phyloP scores from a whole-genome alignment of 2,797 vertebrate species.

The Eurystomus glaucurus region DNA sequence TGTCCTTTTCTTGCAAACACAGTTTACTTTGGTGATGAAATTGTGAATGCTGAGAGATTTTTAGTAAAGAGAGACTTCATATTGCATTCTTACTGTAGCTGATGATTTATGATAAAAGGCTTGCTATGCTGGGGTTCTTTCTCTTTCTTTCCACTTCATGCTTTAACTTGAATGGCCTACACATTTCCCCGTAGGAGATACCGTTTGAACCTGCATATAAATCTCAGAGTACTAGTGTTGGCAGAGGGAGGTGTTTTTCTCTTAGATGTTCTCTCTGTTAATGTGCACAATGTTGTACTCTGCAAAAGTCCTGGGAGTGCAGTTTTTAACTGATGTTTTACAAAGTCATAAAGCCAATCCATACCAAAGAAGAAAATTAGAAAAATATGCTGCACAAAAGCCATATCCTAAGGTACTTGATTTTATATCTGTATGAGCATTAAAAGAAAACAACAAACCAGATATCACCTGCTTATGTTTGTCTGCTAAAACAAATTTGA shows the following conservation, averaged over 20 bases:
- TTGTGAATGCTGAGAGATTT: constrained; percentile 53
- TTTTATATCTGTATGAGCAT: background rate
- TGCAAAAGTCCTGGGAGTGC: background rate
- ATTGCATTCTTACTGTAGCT: constrained; percentile 53
- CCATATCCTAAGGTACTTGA: background rate
- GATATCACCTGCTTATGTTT: background rate
- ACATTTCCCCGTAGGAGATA: constrained; percentile 12
- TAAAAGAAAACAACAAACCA: constrained; percentile 16
- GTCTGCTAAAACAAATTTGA: background rate
- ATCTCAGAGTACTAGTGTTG: background rate
- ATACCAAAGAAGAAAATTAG: constrained; percentile 49
- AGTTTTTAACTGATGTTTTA: constrained; percentile 69
- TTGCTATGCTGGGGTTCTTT: constrained; percentile 33
- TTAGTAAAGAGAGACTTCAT: constrained; percentile 64
- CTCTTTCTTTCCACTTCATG: constrained; percentile 17
- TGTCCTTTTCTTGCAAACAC: background rate
- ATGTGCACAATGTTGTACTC: constrained; percentile 25
- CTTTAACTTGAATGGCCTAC: constrained; percentile 8
- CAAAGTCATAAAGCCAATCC: constrained; percentile 62
- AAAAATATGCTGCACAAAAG: constrained; percentile 3
- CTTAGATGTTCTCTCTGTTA: constrained; percentile 45
- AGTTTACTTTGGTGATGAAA: constrained; percentile 57
- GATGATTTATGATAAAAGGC: constrained; percentile 65
- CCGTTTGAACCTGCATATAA: constrained; percentile 54
- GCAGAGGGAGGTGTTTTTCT: background rate